phyloP scores from a whole-genome alignment of 2,888 invertebrate genomes.

The Pollenia amentaria region DNA sequence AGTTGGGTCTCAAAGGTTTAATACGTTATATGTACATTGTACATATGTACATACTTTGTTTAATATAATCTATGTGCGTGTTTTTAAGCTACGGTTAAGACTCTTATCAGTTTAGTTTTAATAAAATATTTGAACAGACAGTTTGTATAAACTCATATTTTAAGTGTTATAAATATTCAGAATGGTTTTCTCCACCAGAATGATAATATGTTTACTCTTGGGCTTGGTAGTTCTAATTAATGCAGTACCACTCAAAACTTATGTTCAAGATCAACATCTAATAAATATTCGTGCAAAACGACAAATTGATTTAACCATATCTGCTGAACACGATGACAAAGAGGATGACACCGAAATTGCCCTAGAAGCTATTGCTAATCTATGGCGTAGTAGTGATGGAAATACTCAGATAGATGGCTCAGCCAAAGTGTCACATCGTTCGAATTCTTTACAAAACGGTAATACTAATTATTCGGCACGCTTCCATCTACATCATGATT shows the following conservation, averaged over 20 bases:
- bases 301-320: slow-evolving; percentile 83
- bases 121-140: slow-evolving; percentile 35
- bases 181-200: slow-evolving; percentile 54
- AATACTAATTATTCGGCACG: slow-evolving; percentile 82
- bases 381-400: slow-evolving; percentile 83
- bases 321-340: slow-evolving; percentile 83
- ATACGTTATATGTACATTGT: neutral
- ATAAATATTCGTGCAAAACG: slow-evolving; percentile 77
- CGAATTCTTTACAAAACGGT: slow-evolving; percentile 80
- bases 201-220: slow-evolving; percentile 47
- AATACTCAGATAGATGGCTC: slow-evolving; percentile 83
- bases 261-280: slow-evolving; percentile 4
- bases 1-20: too few relatives aligned
- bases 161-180: neutral
- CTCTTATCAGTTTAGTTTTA: slow-evolving; percentile 60
- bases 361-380: slow-evolving; percentile 82
- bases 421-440: slow-evolving; percentile 81
- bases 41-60: neutral
- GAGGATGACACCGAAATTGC: slow-evolving; percentile 82
- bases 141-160: slow-evolving; percentile 14
- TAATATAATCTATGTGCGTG: neutral
- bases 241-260: slow-evolving; percentile 8
- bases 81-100: slow-evolving; percentile 24
- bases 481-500: slow-evolving; percentile 83
- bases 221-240: slow-evolving; percentile 24